Evolutionary conservation across 2,797 vertebrate species (phyloP).

Genomic region (Hippopotamyrus pictus): DNA sequence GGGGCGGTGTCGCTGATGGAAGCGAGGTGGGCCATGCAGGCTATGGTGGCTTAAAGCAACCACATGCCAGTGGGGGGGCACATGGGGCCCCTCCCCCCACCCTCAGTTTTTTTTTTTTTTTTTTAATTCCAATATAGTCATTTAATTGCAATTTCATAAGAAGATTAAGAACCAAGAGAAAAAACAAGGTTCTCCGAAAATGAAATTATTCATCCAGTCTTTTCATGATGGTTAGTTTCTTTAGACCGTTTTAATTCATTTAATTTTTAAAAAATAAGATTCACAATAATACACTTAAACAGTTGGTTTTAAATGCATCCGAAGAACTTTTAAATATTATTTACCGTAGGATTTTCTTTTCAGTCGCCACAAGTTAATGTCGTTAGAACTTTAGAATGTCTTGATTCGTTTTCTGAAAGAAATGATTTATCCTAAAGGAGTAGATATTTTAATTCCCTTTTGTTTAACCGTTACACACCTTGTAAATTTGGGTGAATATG

Average conservation of each 20-base stretch:
- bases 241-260: neutral
- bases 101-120: neutral
- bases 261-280: neutral
- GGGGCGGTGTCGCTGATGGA: conserved; percentile 72
- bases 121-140: neutral
- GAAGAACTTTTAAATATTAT: neutral
- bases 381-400: neutral
- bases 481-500: neutral
- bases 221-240: neutral
- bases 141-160: neutral
- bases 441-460: neutral
- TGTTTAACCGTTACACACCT: neutral
- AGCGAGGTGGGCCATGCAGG: neutral
- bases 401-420: neutral
- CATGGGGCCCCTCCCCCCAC: neutral
- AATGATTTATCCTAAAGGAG: neutral
- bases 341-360: neutral
- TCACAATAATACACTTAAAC: neutral
- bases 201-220: neutral
- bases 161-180: neutral
- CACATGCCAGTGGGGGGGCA: neutral
- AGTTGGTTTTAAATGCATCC: neutral
- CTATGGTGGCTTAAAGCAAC: neutral
- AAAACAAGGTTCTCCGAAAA: neutral
- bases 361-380: neutral